Evolutionary conservation across 2,888 invertebrate species (phyloP).

Genomic region (Pecten maximus): DNA sequence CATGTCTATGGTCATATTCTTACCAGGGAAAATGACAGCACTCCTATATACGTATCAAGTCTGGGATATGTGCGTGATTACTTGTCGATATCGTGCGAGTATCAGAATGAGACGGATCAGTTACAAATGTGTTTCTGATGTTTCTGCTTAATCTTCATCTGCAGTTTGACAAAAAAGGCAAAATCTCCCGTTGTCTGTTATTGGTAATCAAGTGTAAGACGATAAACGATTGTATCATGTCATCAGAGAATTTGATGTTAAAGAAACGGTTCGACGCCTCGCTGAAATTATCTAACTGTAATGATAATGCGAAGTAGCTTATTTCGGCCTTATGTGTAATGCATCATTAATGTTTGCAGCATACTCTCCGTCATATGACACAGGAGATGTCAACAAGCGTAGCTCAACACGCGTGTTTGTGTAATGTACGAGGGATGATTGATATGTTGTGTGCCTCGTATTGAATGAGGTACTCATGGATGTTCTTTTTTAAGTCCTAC

Average conservation of each 20-base stretch:
- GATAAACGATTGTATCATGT: not conserved
- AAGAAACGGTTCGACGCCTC: not conserved
- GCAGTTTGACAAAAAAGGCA: not conserved
- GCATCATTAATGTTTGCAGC: no score
- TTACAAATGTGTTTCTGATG: not conserved
- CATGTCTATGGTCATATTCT: constrained; percentile 1
- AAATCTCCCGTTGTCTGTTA: not conserved
- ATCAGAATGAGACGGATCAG: not conserved
- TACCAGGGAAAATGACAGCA: not conserved
- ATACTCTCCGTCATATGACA: no score
- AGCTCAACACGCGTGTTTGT: no score
- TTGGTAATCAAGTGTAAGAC: not conserved
- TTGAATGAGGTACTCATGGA: no score
- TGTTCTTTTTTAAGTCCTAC: no score
- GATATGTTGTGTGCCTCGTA: no score
- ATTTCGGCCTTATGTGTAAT: no score
- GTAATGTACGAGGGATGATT: no score
- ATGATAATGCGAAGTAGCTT: no score
- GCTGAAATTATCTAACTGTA: no score
- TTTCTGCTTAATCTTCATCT: not conserved
- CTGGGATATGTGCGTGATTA: not conserved
- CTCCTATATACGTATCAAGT: not conserved
- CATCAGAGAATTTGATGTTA: not conserved
- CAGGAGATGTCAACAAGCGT: no score
- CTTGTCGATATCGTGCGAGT: constrained; percentile 1